Conservation (phyloP, 2,888 invertebrate species). For the Pristionchus arcanus region DNA sequence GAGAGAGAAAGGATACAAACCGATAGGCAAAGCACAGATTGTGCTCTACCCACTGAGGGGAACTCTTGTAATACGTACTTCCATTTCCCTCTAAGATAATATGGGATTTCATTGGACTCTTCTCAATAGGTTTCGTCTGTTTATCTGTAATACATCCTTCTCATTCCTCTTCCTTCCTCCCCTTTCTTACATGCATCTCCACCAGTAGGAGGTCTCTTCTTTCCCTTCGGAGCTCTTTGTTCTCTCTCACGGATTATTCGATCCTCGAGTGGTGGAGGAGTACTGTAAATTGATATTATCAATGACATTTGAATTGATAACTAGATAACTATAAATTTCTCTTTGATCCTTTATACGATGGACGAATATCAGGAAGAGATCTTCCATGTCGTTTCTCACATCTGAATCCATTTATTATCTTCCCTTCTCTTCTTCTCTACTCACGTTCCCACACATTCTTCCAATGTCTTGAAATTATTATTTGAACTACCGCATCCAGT, state of each 20-base stretch:
- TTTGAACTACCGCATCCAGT: slow-evolving; percentile 75
- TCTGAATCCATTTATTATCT: neutral
- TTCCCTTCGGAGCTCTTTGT: slow-evolving; percentile 46
- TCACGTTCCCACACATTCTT: slow-evolving; percentile 69
- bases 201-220: neutral
- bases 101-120: slow-evolving; percentile 23
- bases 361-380: slow-evolving; percentile 1
- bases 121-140: slow-evolving; percentile 41
- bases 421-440: neutral
- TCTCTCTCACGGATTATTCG: neutral
- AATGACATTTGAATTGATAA: neutral
- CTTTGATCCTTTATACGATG: neutral
- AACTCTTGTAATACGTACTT: slow-evolving; percentile 70
- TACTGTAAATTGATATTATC: neutral
- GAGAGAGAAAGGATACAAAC: slow-evolving; percentile 57
- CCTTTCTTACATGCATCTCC: neutral
- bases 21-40: slow-evolving; percentile 74
- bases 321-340: slow-evolving; percentile 8
- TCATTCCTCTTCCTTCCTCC: neutral
- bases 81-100: slow-evolving; percentile 49
- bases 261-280: slow-evolving; percentile 38
- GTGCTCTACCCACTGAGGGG: slow-evolving; percentile 73
- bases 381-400: slow-evolving; percentile 25
- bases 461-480: slow-evolving; percentile 71
- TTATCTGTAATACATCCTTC: neutral